Conservation (phyloP, 2,797 vertebrate genomes). For the Molossus molossus region DNA sequence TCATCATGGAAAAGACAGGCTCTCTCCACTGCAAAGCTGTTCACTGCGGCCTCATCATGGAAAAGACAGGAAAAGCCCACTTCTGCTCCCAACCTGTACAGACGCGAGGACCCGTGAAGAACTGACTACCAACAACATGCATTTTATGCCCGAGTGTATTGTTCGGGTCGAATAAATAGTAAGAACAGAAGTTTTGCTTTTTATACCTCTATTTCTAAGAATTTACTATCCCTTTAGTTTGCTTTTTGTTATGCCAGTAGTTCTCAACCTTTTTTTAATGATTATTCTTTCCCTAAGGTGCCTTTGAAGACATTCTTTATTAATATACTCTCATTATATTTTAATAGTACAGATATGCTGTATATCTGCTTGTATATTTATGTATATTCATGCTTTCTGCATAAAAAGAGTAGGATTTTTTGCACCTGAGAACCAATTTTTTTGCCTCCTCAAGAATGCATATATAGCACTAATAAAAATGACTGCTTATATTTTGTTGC, state of each 20-base stretch:
- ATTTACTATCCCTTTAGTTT: not conserved
- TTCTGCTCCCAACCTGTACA: not conserved
- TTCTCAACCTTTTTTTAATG: not conserved
- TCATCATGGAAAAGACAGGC: not conserved
- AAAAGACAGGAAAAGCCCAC: not conserved
- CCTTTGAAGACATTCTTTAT: not conserved
- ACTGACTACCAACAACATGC: no score
- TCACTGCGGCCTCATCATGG: not conserved
- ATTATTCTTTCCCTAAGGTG: not conserved
- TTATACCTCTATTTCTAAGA: not conserved
- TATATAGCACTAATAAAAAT: not conserved
- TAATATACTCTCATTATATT: not conserved
- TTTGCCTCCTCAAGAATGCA: not conserved
- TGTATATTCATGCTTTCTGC: not conserved
- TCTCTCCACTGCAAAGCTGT: not conserved
- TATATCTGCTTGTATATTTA: not conserved
- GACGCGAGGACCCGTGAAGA: not conserved
- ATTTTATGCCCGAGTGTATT: not conserved
- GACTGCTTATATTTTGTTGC: not conserved
- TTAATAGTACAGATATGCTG: not conserved
- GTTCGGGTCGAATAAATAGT: not conserved
- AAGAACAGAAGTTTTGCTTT: not conserved
- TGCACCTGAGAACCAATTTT: not conserved
- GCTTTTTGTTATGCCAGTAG: fast-evolving
- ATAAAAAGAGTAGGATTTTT: not conserved